Evolutionary conservation across 1,140 invertebrate species (phyloP).

Genomic region (Rhopalosiphum maidis): DNA sequence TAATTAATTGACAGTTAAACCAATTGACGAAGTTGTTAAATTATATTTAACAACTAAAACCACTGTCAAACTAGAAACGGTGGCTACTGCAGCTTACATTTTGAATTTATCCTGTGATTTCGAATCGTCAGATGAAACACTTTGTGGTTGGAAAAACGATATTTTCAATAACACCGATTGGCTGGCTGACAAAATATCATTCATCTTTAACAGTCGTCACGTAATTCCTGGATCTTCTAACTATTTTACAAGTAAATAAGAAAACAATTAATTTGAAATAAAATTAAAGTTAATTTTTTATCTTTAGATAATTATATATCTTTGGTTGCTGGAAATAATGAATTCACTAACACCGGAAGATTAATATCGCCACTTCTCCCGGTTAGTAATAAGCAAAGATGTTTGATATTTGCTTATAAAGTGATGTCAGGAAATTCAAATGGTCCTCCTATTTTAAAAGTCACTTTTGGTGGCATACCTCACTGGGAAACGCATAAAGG

Average conservation of each 20-base stretch:
- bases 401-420: conserved; percentile 37
- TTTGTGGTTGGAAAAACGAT: conserved; percentile 54
- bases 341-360: not conserved
- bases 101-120: conserved; percentile 13
- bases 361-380: not conserved
- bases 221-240: conserved; percentile 30
- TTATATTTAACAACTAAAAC: not conserved
- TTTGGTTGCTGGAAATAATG: conserved; percentile 27
- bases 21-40: not conserved
- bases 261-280: not conserved
- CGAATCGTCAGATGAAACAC: conserved; percentile 42
- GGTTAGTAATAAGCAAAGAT: not conserved
- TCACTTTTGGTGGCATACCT: conserved; percentile 43
- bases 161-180: conserved; percentile 38
- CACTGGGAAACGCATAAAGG: conserved; percentile 11
- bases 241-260: conserved; percentile 24
- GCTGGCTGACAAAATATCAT: conserved; percentile 35
- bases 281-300: not conserved
- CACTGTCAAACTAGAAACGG: not conserved
- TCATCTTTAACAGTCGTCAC: not conserved
- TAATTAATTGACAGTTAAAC: conserved; percentile 5
- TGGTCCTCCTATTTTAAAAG: not conserved
- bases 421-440: not conserved
- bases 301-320: conserved; percentile 38
- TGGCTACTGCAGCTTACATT: too few species aligned